Percentiles rank a stretch among this genome's conserved stretches.
These are phyloP conservation scores for Clistopyga incitator DNA, from an alignment of 2,888 invertebrate species.

Conservation along the genomic window DNA sequence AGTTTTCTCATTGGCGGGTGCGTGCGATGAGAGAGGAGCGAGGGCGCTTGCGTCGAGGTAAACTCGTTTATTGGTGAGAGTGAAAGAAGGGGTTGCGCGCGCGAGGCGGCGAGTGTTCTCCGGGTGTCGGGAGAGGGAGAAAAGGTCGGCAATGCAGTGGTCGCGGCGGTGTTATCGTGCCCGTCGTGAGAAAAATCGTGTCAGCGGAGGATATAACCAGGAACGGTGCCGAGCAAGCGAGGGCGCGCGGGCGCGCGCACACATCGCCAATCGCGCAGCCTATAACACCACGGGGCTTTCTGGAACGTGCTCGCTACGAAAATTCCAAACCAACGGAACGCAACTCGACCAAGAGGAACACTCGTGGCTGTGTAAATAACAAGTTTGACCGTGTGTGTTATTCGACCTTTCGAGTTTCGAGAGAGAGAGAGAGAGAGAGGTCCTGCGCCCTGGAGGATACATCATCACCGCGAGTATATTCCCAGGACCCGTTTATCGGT, in stretches of 20 bases:
- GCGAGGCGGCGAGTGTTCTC: background rate
- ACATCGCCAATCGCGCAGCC: constrained; percentile 42
- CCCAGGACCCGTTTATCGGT: constrained; percentile 10
- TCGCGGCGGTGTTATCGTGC: constrained; percentile 55
- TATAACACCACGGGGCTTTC: constrained; percentile 59
- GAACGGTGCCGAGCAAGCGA: no score
- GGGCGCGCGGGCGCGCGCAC: constrained; percentile 7
- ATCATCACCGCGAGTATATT: constrained; percentile 12
- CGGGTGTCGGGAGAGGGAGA: constrained; percentile 34
- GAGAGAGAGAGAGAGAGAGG: background rate
- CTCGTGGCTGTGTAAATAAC: background rate
- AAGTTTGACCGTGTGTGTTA: constrained; percentile 2
- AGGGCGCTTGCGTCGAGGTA: background rate
- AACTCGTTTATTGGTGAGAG: background rate
- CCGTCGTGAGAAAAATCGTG: constrained; percentile 55
- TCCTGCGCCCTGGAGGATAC: constrained; percentile 49
- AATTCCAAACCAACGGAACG: no score
- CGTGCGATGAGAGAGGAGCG: background rate
- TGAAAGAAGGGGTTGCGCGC: background rate
- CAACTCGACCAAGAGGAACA: no score
- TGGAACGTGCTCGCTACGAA: constrained; percentile 52
- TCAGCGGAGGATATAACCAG: constrained; percentile 50
- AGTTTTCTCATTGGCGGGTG: no score
- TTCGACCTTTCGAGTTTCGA: background rate
- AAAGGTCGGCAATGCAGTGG: constrained; percentile 71